Base-by-base conservation (phyloP, 2,113 vertebrate genomes). In the Geococcyx californianus region DNA sequence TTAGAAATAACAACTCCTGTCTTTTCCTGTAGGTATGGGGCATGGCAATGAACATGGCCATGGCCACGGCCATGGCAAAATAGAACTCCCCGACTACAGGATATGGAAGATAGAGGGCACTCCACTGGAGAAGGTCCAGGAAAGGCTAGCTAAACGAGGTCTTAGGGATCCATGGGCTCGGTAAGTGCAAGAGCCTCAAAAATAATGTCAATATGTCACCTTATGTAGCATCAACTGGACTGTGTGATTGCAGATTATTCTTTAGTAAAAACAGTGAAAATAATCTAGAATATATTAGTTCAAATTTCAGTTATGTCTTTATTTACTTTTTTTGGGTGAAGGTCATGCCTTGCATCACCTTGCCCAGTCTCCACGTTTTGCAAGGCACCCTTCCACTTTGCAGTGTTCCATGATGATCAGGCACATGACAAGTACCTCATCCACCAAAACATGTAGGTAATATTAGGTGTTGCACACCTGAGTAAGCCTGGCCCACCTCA, bases 31-130 rank as follows among this genome's bases (percentile, higher is more conserved):
- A 98, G 98, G 55, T 54, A 98, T 98, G 98, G 98, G 95, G 10
- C 96, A 97, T 9, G 97, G 98, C 59, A 98, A 98, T 86, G 98
- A 98, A 19, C 96, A 97, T 10, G 91, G 98, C 24, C 98, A 99
- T 49, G 98, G 98, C 26, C 98, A 98, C 26, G 98, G 98, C 24
- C 98, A 98, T 47, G 78, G 92, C 77, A 99, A 99, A 93, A 11
- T 98, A 86, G 93, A 97, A 14, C 96, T 99, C 94, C 99, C 99
- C 0, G 99, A 99, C 97, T 98, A 98, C 92, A 98, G 76, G 72
- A 98, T 98, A 44, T 99, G 99, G 99, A 99, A 99, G 91, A 80
- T 97, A 11, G 97, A 99, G 81, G 99, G 99, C 24, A 99, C 99
- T 3, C 99, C 99, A 0, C 82, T 99, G 26, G 98, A 99, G 95